Base-by-base conservation (phyloP, 2,888 invertebrate species). In the Keiferia lycopersicella region DNA sequence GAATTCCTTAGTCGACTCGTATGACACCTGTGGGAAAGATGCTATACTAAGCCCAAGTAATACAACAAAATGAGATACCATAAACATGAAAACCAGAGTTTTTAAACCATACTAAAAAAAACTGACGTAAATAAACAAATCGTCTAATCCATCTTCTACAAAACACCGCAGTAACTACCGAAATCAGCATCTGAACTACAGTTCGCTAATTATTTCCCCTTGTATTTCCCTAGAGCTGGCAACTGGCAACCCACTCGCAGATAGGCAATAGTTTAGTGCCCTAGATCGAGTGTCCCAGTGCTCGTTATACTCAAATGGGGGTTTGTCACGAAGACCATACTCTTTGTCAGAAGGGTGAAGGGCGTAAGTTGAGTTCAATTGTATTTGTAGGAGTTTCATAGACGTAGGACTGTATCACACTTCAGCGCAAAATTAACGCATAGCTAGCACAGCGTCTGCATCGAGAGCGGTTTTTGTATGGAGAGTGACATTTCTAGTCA, bases 251-350 rank as follows among this genome's bases (percentile, higher is more conserved):
- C 56, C 56, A 56, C 8, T 56, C 30, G 71, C 72, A 71, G 61
- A 62, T 62, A 62, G 61, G 11, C 18, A 11, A 51, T 51, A 62
- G 41, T 60, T 73, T 71, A 69, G 41, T 45, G 45, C 45, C 20
- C 45, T 12, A 45, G 60, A 60, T 60, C 60, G 41, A 26, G 16
- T 60, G 41, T 48, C 34, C 64, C 11, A 12, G 34, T 69, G 73
- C 78, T 81, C 81, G 79, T 79, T 82, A 79, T 66, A 57, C 66
- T 62, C 64, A 71, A 82, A 83, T 76, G 78, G 80, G 69, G 70
- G 72, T 77, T 81, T 79, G 80, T 79, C 83, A 83, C 82, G 83
- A 80, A 81, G 11, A 12, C 20, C n/a, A 41, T 41, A 41, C 14
- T 41, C 41, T 41, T 41, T 41, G 41, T 14, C 14, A 14, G 41